Conservation (phyloP, 2,797 vertebrate species). For the Myioborus melanocephalus region DNA sequence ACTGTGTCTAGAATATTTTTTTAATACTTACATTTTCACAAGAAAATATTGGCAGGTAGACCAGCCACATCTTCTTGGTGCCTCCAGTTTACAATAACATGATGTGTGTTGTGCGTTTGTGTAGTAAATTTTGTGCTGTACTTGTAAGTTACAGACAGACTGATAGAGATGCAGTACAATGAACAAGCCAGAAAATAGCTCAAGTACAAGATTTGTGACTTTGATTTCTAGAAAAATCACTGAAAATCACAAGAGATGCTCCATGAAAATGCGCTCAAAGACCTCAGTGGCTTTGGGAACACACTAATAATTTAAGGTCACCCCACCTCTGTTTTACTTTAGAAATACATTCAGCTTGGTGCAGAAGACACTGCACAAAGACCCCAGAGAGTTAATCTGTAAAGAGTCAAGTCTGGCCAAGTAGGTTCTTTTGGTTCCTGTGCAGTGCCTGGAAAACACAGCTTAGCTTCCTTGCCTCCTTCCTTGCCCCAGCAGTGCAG, state of each 20-base stretch:
- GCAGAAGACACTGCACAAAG: not conserved
- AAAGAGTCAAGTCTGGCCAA: not conserved
- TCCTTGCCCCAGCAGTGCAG: not conserved
- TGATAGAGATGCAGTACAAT: not conserved
- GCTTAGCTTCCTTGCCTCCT: not conserved
- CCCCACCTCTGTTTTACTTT: not conserved
- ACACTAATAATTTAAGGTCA: rapidly evolving
- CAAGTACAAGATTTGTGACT: not conserved
- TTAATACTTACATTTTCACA: not conserved
- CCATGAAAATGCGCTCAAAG: not conserved
- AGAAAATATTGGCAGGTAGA: not conserved
- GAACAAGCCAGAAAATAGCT: not conserved
- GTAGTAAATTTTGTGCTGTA: not conserved
- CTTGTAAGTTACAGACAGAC: not conserved
- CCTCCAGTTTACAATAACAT: not conserved
- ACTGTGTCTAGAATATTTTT: not conserved
- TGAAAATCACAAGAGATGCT: not conserved
- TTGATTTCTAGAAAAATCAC: not conserved
- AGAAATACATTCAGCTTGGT: not conserved
- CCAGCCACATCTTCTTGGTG: not conserved
- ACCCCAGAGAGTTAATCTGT: not conserved
- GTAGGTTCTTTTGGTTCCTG: not conserved
- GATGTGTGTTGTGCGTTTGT: not conserved
- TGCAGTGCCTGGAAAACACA: not conserved
- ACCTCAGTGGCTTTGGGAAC: not conserved